These are phyloP conservation scores for Pristionchus mayeri DNA, from an alignment of 2,888 invertebrate species.

Conservation along the genomic window DNA sequence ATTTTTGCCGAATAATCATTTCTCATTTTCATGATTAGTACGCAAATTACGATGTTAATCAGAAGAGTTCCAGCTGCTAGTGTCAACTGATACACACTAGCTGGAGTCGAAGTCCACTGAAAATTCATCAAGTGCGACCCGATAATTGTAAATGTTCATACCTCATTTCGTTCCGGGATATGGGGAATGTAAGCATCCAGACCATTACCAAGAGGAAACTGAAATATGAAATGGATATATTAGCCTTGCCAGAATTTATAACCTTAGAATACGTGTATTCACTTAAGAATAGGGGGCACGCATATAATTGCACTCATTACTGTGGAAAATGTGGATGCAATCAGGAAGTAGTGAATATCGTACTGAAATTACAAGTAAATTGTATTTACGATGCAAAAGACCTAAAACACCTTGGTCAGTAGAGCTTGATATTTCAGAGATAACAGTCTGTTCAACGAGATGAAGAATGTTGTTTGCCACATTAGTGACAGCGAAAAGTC, in stretches of 20 bases:
- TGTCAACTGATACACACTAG: not conserved
- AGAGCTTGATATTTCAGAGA: not conserved
- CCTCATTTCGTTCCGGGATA: not conserved
- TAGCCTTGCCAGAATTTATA: not conserved
- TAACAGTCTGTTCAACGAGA: not conserved
- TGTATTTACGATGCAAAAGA: not conserved
- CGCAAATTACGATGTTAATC: not conserved
- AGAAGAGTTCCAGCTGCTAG: not conserved
- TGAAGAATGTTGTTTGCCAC: constrained; percentile 28
- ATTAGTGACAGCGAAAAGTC: not conserved
- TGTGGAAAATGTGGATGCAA: not conserved
- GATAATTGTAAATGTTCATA: not conserved
- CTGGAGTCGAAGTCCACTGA: not conserved
- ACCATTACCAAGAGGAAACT: not conserved
- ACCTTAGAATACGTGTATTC: not conserved
- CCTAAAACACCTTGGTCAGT: not conserved
- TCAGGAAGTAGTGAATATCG: not conserved
- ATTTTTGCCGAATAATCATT: not conserved
- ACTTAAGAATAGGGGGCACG: not conserved
- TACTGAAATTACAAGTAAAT: constrained; percentile 8
- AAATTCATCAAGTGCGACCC: too few relatives aligned
- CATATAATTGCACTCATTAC: not conserved
- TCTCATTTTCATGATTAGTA: not conserved
- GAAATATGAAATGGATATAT: not conserved
- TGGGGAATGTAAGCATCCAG: not conserved